Conservation (phyloP, 2,888 invertebrate genomes). For the Drosophila phalerata region DNA sequence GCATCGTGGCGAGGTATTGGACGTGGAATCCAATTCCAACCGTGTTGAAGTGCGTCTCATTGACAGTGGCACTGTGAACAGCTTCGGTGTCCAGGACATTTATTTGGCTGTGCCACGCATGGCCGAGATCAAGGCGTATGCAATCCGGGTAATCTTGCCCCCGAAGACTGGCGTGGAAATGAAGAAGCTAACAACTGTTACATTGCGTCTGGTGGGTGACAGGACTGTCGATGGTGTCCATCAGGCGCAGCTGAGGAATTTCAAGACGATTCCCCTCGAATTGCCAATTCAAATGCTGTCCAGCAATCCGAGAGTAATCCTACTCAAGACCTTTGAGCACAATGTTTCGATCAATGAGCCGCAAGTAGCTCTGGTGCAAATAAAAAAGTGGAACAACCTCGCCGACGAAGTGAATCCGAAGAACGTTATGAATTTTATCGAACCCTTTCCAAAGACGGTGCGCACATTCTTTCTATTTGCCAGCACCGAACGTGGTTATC, state of each 20-base stretch:
- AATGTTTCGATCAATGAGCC: constrained; percentile 14
- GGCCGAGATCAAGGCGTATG: constrained; percentile 35
- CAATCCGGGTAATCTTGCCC: constrained; percentile 38
- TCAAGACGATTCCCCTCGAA: constrained; percentile 30
- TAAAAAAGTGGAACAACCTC: constrained; percentile 27
- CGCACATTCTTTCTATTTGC: constrained; percentile 42
- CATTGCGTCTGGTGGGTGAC: constrained; percentile 42
- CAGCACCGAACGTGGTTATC: constrained; percentile 41
- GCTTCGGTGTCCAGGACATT: constrained; percentile 1
- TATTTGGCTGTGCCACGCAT: constrained; percentile 38
- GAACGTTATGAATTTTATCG: background rate
- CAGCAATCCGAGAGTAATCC: constrained; percentile 30
- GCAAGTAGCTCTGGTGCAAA: constrained; percentile 44
- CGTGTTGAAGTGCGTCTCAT: constrained; percentile 37
- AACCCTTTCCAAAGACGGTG: constrained; percentile 14
- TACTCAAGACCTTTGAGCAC: constrained; percentile 26
- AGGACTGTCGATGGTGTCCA: constrained; percentile 42
- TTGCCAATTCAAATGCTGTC: constrained; percentile 48
- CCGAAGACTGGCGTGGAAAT: constrained; percentile 17
- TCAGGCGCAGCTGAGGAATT: constrained; percentile 38
- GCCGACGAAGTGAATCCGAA: constrained; percentile 37
- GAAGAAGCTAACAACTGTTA: constrained; percentile 15
- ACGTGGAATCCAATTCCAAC: background rate
- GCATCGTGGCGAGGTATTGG: constrained; percentile 38
- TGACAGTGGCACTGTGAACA: constrained; percentile 43